A percentile compares a stretch with the other conserved stretches of the same genome.
Evolutionary conservation across 1,140 invertebrate species (phyloP).

Genomic region (Drosophila kikkawai): DNA sequence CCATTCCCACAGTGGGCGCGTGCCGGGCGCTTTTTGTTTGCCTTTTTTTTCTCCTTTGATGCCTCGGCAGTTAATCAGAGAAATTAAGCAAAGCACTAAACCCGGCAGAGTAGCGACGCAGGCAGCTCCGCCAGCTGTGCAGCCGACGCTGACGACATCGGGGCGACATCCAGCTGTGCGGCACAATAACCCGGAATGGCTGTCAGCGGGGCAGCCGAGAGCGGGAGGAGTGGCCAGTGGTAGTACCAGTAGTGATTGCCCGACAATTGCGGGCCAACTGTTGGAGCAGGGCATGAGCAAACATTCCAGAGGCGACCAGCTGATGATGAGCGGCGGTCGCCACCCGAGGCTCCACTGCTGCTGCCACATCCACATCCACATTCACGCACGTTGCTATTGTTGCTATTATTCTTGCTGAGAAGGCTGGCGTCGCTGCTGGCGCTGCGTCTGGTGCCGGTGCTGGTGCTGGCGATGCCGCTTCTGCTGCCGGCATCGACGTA

Average conservation of each 20-base stretch:
- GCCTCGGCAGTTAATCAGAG: conserved; percentile 69
- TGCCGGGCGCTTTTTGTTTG: conserved; percentile 34
- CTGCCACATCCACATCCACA: conserved; percentile 8
- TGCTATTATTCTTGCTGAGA: conserved; percentile 53
- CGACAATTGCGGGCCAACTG: conserved; percentile 48
- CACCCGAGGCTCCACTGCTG: conserved; percentile 13
- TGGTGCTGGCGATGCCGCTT: conserved; percentile 25
- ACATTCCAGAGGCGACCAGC: conserved; percentile 29
- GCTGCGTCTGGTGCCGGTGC: conserved; percentile 7
- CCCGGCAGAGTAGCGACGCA: conserved; percentile 19
- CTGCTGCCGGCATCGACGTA: conserved; percentile 45
- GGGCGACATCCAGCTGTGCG: conserved; percentile 62
- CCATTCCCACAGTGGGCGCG: conserved; percentile 36
- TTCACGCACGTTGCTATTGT: conserved; percentile 32
- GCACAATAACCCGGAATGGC: conserved; percentile 56
- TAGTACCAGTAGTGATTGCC: conserved; percentile 37
- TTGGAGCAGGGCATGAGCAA: conserved; percentile 24
- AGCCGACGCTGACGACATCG: conserved; percentile 32
- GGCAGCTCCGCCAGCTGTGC: conserved; percentile 33
- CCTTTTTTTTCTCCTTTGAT: conserved; percentile 16
- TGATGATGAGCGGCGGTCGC: conserved; percentile 9
- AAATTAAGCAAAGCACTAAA: conserved; percentile 69
- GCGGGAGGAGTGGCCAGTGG: conserved; percentile 15
- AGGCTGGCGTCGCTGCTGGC: conserved; percentile 46
- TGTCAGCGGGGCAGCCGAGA: conserved; percentile 31